Evolutionary conservation across 2,113 vertebrate genomes (phyloP), one percentile per base, ranked within the genome.

Genomic region (Nothocercus julius): DNA sequence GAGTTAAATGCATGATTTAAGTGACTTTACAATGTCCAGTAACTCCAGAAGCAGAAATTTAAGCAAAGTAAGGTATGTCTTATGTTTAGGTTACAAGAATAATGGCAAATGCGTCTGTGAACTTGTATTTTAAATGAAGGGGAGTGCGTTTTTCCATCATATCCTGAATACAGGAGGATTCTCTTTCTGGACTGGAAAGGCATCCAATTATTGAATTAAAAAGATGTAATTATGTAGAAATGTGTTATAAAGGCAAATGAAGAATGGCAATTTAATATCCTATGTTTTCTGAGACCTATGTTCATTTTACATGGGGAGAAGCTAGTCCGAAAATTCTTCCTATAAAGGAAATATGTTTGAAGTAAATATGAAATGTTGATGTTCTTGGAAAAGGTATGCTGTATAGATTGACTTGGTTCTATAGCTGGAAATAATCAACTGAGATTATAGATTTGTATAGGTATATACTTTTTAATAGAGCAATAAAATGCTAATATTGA

Each of bases 401-500:
- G 20, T 30, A 24, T 79, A 89, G 73, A 59, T 11, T 54, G 62
- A 7, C 47, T 81, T 59, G 44, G n/a, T 70, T 87, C 49, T 2
- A 1, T 66, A 66, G 24, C 7, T 5, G 61, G 83, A 84, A 83
- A 84, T 13, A 59, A 76, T 51, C 19, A 16, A 63, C 3, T 70
- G 42, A 87, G 40, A 79, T 83, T 78, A 73, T 34, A 79, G 30
- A 58, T 47, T 51, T 24, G 7, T 54, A 51, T 49, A 15, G 53
- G 67, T 30, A 70, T 58, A 25, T 1, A 7, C 45, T 67, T 61
- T 96, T 87, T 59, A 76, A 63, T 44, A 91, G 87, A 89, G 72
- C 62, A 89, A 69, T 69, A 49, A 92, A 87, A 76, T 78, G n/a
- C 83, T 93, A 78, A 76, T 79, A 88, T 72, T 72, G 40, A 79